phyloP scores from a whole-genome alignment of 1,140 invertebrate genomes.

The Sweltsa coloradensis region DNA sequence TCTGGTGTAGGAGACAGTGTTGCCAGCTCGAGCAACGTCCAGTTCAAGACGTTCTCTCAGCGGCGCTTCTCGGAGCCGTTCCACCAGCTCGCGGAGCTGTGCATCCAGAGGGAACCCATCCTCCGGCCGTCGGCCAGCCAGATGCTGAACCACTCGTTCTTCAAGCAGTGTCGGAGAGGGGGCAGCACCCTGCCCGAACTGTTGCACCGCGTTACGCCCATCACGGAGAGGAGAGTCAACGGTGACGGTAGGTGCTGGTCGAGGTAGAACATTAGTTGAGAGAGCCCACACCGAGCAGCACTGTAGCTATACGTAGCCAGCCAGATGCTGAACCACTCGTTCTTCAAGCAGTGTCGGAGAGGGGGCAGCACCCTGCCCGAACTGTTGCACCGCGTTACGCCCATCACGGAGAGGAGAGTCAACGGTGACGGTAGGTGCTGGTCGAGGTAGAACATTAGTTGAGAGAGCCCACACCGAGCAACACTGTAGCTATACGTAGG shows the following conservation, averaged over 20 bases:
- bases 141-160: conserved; percentile 59
- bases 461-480: too few species aligned
- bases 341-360: not conserved
- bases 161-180: conserved; percentile 42
- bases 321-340: not conserved
- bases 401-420: conserved; percentile 1
- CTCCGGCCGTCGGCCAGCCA: conserved; percentile 48
- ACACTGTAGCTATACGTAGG: too few species aligned
- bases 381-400: conserved; percentile 8
- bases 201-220: conserved; percentile 8
- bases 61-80: conserved; percentile 58
- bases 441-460: too few species aligned
- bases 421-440: conserved; percentile 7
- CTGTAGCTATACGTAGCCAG: not conserved
- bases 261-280: not conserved
- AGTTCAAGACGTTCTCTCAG: conserved; percentile 19
- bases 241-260: conserved; percentile 1
- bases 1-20: conserved; percentile 26
- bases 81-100: conserved; percentile 60
- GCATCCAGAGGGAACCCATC: conserved; percentile 48
- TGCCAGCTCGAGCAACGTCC: conserved; percentile 26
- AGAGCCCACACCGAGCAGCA: not conserved
- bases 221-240: conserved; percentile 1
- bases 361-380: conserved; percentile 6
- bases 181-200: conserved; percentile 13